phyloP scores from a whole-genome alignment of 64 coral and sea anemone genomes.

The Stichodactyla helianthus region DNA sequence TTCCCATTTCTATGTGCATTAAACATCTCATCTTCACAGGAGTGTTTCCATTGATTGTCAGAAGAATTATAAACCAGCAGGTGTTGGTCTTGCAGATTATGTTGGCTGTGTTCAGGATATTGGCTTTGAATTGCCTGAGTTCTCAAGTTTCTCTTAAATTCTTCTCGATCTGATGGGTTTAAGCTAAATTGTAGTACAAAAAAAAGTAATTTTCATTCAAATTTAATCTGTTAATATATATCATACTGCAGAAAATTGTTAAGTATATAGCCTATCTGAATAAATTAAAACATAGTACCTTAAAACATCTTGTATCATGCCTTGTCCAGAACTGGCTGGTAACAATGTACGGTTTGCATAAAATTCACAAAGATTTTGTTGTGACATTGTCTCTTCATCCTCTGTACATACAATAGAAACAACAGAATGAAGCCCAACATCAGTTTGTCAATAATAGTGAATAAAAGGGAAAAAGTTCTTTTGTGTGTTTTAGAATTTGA shows the following conservation, averaged over 20 bases:
- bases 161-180: constrained; percentile 30
- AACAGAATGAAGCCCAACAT: neutral
- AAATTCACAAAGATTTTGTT: neutral
- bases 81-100: neutral
- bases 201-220: too few relatives aligned
- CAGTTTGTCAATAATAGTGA: too few relatives aligned
- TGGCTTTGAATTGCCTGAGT: constrained; percentile 19
- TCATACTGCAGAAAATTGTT: too few relatives aligned
- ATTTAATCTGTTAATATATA: too few relatives aligned
- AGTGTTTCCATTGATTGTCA: neutral
- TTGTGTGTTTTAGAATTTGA: too few relatives aligned
- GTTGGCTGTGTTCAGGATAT: neutral
- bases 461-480: too few relatives aligned
- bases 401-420: neutral
- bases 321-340: neutral
- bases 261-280: too few relatives aligned
- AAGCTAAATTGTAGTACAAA: neutral
- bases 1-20: neutral
- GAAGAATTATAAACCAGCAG: neutral
- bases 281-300: too few relatives aligned
- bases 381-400: neutral
- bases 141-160: constrained; percentile 33
- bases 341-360: neutral
- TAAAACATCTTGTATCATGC: neutral
- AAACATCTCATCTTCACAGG: neutral